Percentiles rank a stretch among this genome's conserved stretches.
phyloP scores from a whole-genome alignment of 1,140 invertebrate species.

The Drosophila simulans region DNA sequence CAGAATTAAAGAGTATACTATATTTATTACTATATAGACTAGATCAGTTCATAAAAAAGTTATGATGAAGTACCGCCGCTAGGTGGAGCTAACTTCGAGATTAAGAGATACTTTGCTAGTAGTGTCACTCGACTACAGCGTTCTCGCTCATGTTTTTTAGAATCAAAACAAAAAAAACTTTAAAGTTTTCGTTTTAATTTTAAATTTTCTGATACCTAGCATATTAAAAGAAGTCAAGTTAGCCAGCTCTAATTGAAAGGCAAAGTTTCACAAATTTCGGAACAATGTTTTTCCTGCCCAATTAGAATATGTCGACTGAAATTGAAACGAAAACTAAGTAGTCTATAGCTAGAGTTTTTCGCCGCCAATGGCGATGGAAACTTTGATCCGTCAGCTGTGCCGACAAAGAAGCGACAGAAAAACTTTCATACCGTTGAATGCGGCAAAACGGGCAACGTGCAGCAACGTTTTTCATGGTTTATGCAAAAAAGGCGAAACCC shows the following conservation, averaged over 20 bases:
- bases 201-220: background rate
- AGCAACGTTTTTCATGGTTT: constrained; percentile 32
- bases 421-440: constrained; percentile 30
- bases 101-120: too few species aligned
- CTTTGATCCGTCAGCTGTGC: constrained; percentile 25
- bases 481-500: constrained; percentile 40
- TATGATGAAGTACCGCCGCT: too few species aligned
- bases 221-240: background rate
- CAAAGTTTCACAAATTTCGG: background rate
- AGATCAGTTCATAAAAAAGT: too few species aligned
- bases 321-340: constrained; percentile 12
- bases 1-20: too few species aligned
- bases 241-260: background rate
- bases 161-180: too few species aligned
- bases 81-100: too few species aligned
- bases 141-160: too few species aligned
- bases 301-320: constrained; percentile 9
- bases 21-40: too few species aligned
- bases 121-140: too few species aligned
- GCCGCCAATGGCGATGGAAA: constrained; percentile 25
- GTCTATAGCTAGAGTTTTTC: constrained; percentile 1
- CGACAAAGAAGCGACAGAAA: constrained; percentile 23
- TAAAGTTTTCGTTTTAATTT: background rate
- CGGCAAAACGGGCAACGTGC: constrained; percentile 25
- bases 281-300: constrained; percentile 2